Evolutionary conservation across 1,140 invertebrate species (phyloP).

Genomic region (Ceratina australensis): DNA sequence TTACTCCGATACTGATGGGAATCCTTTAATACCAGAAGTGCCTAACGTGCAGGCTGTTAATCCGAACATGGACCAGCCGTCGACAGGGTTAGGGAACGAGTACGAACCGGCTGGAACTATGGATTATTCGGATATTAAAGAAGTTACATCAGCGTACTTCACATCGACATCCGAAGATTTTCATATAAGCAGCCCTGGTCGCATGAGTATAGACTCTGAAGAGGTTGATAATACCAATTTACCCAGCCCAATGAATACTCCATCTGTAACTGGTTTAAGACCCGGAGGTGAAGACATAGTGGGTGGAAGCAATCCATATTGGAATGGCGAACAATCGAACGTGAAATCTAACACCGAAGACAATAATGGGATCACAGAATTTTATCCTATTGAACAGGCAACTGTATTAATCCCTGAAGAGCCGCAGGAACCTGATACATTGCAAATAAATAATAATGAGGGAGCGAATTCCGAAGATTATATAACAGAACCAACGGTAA

Average conservation of each 20-base stretch:
- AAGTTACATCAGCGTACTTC: conserved; percentile 26
- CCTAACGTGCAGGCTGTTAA: background rate
- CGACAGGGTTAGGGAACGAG: too few relatives aligned
- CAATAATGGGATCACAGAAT: background rate
- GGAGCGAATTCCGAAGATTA: background rate
- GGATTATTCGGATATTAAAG: conserved; percentile 38
- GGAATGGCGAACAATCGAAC: background rate
- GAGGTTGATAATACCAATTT: background rate
- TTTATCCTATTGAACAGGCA: background rate
- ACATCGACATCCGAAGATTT: conserved; percentile 23
- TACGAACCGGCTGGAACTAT: too few relatives aligned
- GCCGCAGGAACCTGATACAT: background rate
- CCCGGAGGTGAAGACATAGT: background rate
- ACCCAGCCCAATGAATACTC: background rate
- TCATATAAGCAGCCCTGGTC: background rate
- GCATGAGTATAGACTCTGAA: too few relatives aligned
- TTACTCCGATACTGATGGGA: background rate
- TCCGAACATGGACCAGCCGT: background rate
- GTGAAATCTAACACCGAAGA: background rate
- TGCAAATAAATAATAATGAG: too few relatives aligned
- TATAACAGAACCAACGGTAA: conserved; percentile 9
- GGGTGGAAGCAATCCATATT: background rate
- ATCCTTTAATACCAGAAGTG: background rate
- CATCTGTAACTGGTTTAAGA: background rate
- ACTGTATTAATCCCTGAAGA: background rate